Evolutionary conservation across 64 coral and sea anemone genomes (phyloP).

Genomic region (Trachythela sp.): DNA sequence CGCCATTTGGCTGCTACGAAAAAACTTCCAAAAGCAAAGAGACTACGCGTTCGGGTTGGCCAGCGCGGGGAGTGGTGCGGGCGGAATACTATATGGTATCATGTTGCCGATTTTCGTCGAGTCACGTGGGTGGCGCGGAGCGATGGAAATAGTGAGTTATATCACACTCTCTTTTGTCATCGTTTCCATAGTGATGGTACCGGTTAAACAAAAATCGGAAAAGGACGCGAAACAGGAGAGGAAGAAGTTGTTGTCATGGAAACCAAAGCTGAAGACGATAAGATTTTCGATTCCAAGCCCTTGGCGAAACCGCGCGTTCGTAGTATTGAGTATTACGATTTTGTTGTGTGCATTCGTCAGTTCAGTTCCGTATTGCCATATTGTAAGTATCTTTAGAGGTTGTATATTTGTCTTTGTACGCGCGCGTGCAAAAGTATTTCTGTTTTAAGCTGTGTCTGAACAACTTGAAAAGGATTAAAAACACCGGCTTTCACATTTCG

Average conservation of each 20-base stretch:
- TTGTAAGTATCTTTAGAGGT: background rate
- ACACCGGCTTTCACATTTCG: too few species aligned
- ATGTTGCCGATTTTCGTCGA: slow-evolving; percentile 36
- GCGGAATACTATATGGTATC: slow-evolving; percentile 57
- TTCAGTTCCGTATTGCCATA: slow-evolving; percentile 1
- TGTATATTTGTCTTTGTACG: background rate
- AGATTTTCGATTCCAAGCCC: background rate
- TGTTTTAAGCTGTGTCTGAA: background rate
- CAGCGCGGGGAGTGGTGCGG: slow-evolving; percentile 56
- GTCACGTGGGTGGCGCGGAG: slow-evolving; percentile 49
- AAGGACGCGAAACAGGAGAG: background rate
- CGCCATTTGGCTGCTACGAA: slow-evolving; percentile 56
- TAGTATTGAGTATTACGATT: background rate
- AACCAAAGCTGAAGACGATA: background rate
- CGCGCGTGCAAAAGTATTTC: background rate
- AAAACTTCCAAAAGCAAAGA: slow-evolving; percentile 79
- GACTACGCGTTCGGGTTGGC: slow-evolving; percentile 73
- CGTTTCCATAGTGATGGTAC: background rate
- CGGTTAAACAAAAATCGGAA: background rate
- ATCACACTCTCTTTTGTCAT: background rate
- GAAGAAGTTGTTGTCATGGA: background rate
- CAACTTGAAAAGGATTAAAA: too few species aligned
- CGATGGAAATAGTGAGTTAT: background rate
- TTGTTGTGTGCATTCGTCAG: background rate
- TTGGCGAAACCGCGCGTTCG: background rate